Base-by-base conservation (phyloP, 2,888 invertebrate species). In the Polymixis lichenea region DNA sequence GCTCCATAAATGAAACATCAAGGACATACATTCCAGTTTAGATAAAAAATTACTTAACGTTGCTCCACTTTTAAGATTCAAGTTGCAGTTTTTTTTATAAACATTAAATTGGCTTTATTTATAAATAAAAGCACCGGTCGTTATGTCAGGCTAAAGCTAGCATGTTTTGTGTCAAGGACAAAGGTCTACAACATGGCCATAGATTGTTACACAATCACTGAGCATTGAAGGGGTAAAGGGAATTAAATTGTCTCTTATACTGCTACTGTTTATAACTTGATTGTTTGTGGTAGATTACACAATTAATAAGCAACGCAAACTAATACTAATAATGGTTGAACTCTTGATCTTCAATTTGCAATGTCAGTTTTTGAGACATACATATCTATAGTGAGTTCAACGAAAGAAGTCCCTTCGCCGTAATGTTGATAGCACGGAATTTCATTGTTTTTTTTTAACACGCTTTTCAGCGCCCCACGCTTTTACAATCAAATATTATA, bases 151-250 rank as follows among this genome's bases (percentile, higher is more conserved):
- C 51, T 46, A 28, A 38, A 28, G 55, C 56, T 70, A 11, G 51
- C 84, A 66, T 65, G 75, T 85, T 85, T 72, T 69, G 56, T 81
- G 82, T 82, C 82, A 82, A 85, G 85, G 82, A 43, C 68, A 75
- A 38, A 56, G 19, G 61, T 67, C 56, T 75, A 53, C 67, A 28
- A 28, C 51, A 84, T 67, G 81, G 69, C 53, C 19, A 67, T 58
- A 25, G 25, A 81, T 56, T 51, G 49, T 28, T 49, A 82, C 60
- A 81, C 82, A 81, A 72, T 84, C 73, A 38, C 72, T 67, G 73
- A 56, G 28, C n/a, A 17, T 46, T 69, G 67, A 64, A 84, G 65
- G 61, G 56, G 66, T 49, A 46, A 22, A 9, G 53, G 49, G n/a
- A 77, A 82, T 82, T 65, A n/a, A 60, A 60, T 60, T 82, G 60